phyloP scores from a whole-genome alignment of 2,797 vertebrate species.

The Coluber constrictor region DNA sequence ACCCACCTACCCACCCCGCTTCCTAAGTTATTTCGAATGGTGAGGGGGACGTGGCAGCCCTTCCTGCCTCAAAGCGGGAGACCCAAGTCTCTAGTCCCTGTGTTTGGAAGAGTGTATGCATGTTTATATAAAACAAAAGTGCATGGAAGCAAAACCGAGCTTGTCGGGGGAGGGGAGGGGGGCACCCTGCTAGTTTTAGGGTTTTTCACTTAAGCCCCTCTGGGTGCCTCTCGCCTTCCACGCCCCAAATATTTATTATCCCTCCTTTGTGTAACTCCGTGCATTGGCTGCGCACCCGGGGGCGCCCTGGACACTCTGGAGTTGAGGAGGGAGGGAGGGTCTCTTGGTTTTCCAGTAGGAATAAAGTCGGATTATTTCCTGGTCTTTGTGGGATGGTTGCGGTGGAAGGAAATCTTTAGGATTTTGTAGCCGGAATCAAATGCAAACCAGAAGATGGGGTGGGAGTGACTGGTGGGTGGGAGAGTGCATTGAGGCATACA shows the following conservation, averaged over 20 bases:
- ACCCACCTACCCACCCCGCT: not conserved
- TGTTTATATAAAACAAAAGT: not conserved
- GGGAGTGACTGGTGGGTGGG: not conserved
- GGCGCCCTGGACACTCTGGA: not conserved
- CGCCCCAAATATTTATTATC: conserved; percentile 21
- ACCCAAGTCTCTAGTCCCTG: not conserved
- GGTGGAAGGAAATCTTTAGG: not conserved
- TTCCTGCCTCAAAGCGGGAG: not conserved
- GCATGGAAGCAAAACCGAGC: not conserved
- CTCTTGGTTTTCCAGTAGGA: not conserved
- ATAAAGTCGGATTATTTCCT: not conserved
- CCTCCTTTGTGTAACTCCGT: not conserved
- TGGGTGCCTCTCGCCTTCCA: not conserved
- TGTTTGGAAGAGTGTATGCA: not conserved
- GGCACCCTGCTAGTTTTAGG: not conserved
- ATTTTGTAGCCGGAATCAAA: not conserved
- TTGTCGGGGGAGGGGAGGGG: not conserved
- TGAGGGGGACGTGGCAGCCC: not conserved
- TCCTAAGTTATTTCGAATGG: not conserved
- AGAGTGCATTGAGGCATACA: not conserved
- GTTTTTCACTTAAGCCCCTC: not conserved
- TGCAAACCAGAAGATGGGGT: accelerated
- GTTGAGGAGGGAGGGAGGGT: not conserved
- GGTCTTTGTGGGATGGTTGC: not conserved
- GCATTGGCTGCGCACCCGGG: not conserved